A percentile compares a stretch with the other conserved stretches of the same genome.
phyloP scores from a whole-genome alignment of 2,888 invertebrate genomes.

The Cybosia mesomella region DNA sequence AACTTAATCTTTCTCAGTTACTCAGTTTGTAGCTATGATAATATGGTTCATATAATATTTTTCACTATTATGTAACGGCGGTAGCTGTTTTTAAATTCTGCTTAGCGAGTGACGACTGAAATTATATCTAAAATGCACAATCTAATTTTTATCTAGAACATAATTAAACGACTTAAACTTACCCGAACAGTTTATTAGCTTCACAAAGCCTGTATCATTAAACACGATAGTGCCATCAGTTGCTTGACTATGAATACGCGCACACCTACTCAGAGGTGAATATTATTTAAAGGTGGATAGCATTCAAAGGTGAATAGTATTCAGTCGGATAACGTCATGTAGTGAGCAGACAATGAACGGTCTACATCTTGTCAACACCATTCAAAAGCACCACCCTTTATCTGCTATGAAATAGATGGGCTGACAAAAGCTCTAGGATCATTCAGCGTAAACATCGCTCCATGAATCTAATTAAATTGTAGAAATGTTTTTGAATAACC shows the following conservation, averaged over 20 bases:
- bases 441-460: conserved; percentile 57
- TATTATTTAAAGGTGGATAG: conserved; percentile 53
- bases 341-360: conserved; percentile 61
- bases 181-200: neutral
- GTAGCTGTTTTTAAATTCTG: too few relatives aligned
- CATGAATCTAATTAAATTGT: conserved; percentile 61
- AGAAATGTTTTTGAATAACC: conserved; percentile 44
- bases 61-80: too few relatives aligned
- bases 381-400: conserved; percentile 69
- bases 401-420: conserved; percentile 70
- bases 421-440: conserved; percentile 59
- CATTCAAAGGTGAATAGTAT: conserved; percentile 60
- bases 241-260: conserved; percentile 15
- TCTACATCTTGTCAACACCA: conserved; percentile 67
- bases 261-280: conserved; percentile 53
- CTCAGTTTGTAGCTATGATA: too few relatives aligned
- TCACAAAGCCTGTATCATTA: neutral
- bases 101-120: too few relatives aligned
- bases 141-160: neutral
- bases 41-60: too few relatives aligned
- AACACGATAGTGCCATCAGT: neutral
- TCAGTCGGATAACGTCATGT: conserved; percentile 55
- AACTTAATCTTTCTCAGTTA: too few relatives aligned
- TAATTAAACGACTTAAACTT: neutral
- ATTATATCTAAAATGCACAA: neutral